Evolutionary conservation across 2,113 vertebrate species (phyloP).

Genomic region (Talpa occidentalis): DNA sequence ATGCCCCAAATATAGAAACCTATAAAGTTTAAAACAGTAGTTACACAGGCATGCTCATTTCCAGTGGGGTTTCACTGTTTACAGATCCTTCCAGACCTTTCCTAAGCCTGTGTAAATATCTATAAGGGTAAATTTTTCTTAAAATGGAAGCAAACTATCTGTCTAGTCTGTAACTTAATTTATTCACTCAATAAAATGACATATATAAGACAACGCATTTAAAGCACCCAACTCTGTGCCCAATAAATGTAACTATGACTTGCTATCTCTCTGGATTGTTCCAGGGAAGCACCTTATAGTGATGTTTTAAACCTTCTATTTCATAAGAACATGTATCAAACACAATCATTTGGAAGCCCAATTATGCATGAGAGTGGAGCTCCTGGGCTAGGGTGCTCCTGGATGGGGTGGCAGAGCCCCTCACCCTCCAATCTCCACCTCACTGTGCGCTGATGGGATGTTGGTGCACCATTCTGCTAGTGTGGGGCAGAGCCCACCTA

Average conservation of each 20-base stretch:
- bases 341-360: neutral
- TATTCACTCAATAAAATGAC: neutral
- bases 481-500: neutral
- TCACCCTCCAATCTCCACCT: neutral
- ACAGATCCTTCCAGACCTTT: neutral
- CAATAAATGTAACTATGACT: neutral
- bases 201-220: neutral
- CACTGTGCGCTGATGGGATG: neutral
- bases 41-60: neutral
- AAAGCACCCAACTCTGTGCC: neutral
- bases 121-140: neutral
- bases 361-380: no score
- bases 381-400: no score
- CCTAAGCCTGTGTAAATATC: neutral
- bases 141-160: neutral
- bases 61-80: neutral
- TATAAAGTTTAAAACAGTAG: neutral
- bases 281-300: neutral
- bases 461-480: neutral
- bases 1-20: neutral
- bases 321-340: neutral
- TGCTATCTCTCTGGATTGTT: neutral
- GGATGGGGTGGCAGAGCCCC: neutral
- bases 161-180: neutral
- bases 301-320: conserved; percentile 24